Base-by-base conservation (phyloP, 1,140 invertebrate genomes). In the Pseudachorutes palmiensis region DNA sequence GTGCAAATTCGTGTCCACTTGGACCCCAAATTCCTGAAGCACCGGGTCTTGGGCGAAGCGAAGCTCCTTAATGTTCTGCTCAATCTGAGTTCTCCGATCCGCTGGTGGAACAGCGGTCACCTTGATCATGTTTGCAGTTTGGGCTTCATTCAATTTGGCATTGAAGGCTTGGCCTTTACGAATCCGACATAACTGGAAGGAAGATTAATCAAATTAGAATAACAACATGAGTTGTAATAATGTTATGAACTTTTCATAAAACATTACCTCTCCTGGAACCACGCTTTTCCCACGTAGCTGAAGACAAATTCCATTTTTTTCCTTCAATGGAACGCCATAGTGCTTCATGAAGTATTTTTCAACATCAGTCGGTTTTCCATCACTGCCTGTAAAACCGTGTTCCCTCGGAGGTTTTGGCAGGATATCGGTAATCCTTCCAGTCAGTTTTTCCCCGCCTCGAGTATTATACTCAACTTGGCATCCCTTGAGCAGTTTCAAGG, bases 61-160 rank as follows among this genome's bases (percentile, higher is more conserved):
- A 19, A 22, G 26, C 12, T 2, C 9, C 19, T 5, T 16, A 2
- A 64, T 28, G 22, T n/a, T 2, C 9, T 64, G n/a, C 29, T 28
- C 2, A 51, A 64, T 64, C 28, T 49, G 16, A 12, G 28, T n/a
- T 3, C 28, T 5, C n/a, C 62, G 22, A 2, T 51, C 48, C 28
- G 16, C 45, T 31, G 62, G 62, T 2, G 24, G 24, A 14, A 51
- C 30, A 49, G 62, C 62, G 2, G 62, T 64, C 5, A 26, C 62
- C 29, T 51, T 48, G 36, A 64, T 64, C 62, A 64, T 64, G 2
- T 2, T 24, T 16, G 62, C 62, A 3, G 62, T 64, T 55, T 64
- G 62, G 2, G 24, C 29, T 24, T 64, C 62, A 9, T 49, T 30
- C 22, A 64, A 29, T 51, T 64, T 64, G 2, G 16, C 28, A 16